Percentiles rank a stretch among this genome's conserved stretches.
Evolutionary conservation across 2,888 invertebrate species (phyloP).

Genomic region (Polydesmus complanatus): DNA sequence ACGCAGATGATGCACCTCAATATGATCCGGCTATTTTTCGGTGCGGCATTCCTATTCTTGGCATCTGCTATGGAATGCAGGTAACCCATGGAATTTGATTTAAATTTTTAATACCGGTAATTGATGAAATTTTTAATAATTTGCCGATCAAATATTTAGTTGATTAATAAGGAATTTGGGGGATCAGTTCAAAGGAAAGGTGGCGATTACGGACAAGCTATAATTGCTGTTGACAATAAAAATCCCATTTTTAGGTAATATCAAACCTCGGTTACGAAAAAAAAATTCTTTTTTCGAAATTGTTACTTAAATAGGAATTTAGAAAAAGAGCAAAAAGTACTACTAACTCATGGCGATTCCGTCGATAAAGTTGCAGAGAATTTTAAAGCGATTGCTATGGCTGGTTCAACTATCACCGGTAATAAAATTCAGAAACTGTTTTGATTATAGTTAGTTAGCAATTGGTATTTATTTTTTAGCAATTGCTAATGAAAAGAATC

Average conservation of each 20-base stretch:
- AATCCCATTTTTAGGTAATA: slow-evolving; percentile 85
- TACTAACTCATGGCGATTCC: slow-evolving; percentile 95
- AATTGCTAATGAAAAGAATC: slow-evolving; percentile 76
- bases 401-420: slow-evolving; percentile 58
- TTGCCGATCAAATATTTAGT: slow-evolving; percentile 38
- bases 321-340: slow-evolving; percentile 70
- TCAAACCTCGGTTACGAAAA: not conserved
- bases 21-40: slow-evolving; percentile 93
- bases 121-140: not conserved
- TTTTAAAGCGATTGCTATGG: slow-evolving; percentile 74
- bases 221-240: slow-evolving; percentile 71
- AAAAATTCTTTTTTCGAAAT: slow-evolving; percentile 9
- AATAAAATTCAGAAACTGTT: not conserved
- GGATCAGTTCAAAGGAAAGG: slow-evolving; percentile 72
- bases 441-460: slow-evolving; percentile 4
- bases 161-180: slow-evolving; percentile 95
- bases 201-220: slow-evolving; percentile 88
- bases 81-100: slow-evolving; percentile 25
- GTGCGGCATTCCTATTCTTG: slow-evolving; percentile 81
- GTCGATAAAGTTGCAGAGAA: slow-evolving; percentile 79
- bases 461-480: slow-evolving; percentile 36
- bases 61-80: slow-evolving; percentile 98
- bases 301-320: slow-evolving; percentile 50
- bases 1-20: slow-evolving; percentile 80
- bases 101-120: not conserved